Evolutionary conservation across 2,888 invertebrate genomes (phyloP), one percentile per base, ranked within the genome.

Genomic region (Baccha elongata): DNA sequence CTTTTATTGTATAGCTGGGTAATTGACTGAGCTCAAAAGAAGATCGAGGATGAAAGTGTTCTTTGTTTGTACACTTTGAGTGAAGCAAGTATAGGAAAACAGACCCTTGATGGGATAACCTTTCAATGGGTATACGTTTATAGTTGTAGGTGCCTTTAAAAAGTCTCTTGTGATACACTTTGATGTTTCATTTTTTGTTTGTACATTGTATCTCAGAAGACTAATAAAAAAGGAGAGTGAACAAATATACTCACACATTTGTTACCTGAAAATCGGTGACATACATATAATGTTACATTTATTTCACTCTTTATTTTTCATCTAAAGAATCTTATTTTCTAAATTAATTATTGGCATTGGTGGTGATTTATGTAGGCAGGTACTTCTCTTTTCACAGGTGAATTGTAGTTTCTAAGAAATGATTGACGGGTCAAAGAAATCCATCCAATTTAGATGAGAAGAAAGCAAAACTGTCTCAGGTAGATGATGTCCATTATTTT

Each of bases 61-160:
- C 42, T 64, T 74, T 80, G 80, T 80, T 80, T 55, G 79, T 48
- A 58, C 42, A 79, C 74, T 74, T 55, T 55, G 68, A 55, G 62
- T n/a, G 37, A 35, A 60, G 17, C 50, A 35, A 13, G n/a, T 50
- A 8, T 26, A 7, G 35, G 2, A 29, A 48, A 62, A 15, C 60
- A 35, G 32, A n/a, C 52, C 17, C 37, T 10, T n/a, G n/a, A n/a
- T 40, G 15, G 48, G 13, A 35, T 7, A 10, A 29, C 44, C 52
- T 46, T 35, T 26, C 19, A 23, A 21, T 23, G 13, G 29, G 29
- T 8, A 32, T 1, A 1, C n/a, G 15, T 23, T 7, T 11, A 44
- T 21, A 19, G 17, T 13, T n/a, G 10, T 5, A 37, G 37, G 15
- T 13, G 44, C 0, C 11, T 10, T 58, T 60, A 74, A 67, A 58